These are phyloP conservation scores for Eumacrocentrus americanus DNA, from an alignment of 2,888 invertebrate genomes.

Conservation along the genomic window DNA sequence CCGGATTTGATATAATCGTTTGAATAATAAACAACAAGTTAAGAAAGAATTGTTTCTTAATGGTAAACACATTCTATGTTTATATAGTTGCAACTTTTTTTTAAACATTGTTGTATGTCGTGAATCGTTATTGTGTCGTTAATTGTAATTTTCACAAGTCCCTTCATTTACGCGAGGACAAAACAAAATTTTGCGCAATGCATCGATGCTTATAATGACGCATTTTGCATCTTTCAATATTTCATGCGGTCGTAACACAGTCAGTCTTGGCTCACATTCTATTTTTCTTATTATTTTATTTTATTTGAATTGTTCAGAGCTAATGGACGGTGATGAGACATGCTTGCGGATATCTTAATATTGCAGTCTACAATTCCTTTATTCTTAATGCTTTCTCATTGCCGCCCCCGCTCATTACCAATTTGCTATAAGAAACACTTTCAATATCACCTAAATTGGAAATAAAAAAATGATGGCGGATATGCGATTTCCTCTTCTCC, in stretches of 20 bases:
- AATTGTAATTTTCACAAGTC: no score
- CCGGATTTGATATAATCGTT: no score
- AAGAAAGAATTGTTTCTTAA: no score
- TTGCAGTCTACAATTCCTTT: neutral
- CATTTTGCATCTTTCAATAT: conserved; percentile 12
- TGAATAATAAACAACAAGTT: no score
- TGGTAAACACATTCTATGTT: no score
- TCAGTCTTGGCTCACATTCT: conserved; percentile 50
- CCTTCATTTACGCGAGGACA: no score
- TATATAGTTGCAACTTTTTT: no score
- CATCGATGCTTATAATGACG: no score
- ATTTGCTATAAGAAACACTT: neutral
- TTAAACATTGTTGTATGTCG: no score
- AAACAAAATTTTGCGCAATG: conserved; percentile 7
- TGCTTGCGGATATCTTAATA: neutral
- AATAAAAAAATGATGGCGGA: neutral
- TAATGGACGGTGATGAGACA: conserved; percentile 6
- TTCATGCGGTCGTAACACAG: conserved; percentile 37
- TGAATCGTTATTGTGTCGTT: no score
- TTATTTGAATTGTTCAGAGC: conserved; percentile 18
- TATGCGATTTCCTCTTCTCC: conserved; percentile 39
- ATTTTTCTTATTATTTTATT: conserved; percentile 31
- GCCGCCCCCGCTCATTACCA: neutral
- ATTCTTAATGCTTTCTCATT: neutral
- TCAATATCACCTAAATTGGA: neutral